These are phyloP conservation scores for Metacarcinus magister DNA, from an alignment of 2,888 invertebrate species.

Conservation along the genomic window DNA sequence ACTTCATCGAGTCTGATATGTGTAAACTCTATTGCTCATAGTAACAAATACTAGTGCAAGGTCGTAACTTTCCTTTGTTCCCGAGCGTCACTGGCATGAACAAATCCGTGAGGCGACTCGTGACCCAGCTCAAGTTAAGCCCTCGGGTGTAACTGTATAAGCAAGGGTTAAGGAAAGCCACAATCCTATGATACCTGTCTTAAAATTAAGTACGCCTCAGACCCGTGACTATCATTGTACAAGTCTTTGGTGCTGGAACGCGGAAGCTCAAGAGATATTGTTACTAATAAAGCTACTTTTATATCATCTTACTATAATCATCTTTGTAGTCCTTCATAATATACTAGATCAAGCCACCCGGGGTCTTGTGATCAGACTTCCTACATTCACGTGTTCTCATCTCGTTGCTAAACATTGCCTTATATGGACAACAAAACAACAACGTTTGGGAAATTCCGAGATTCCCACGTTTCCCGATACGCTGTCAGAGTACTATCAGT, in stretches of 20 bases:
- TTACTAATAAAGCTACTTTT: not conserved
- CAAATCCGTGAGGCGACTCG: not conserved
- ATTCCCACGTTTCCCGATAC: not conserved
- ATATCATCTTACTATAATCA: not conserved
- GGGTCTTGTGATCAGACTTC: not conserved
- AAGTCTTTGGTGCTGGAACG: not conserved
- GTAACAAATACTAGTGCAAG: not conserved
- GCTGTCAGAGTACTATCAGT: not conserved
- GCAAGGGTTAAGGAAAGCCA: slow-evolving; percentile 15
- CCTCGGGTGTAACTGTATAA: not conserved
- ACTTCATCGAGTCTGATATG: too few relatives aligned
- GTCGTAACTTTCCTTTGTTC: not conserved
- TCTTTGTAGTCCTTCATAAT: not conserved
- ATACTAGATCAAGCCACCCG: not conserved
- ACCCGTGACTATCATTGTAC: not conserved
- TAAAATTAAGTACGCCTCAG: not conserved
- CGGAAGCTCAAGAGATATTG: not conserved
- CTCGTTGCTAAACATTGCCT: not conserved
- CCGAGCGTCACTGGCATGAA: slow-evolving; percentile 6
- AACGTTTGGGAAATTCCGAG: not conserved
- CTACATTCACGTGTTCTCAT: not conserved
- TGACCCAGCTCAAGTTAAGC: not conserved
- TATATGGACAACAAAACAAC: not conserved
- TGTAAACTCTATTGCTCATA: not conserved
- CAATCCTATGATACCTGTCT: not conserved